Base-by-base conservation (phyloP, 2,113 vertebrate species). In the Apteryx mantelli region DNA sequence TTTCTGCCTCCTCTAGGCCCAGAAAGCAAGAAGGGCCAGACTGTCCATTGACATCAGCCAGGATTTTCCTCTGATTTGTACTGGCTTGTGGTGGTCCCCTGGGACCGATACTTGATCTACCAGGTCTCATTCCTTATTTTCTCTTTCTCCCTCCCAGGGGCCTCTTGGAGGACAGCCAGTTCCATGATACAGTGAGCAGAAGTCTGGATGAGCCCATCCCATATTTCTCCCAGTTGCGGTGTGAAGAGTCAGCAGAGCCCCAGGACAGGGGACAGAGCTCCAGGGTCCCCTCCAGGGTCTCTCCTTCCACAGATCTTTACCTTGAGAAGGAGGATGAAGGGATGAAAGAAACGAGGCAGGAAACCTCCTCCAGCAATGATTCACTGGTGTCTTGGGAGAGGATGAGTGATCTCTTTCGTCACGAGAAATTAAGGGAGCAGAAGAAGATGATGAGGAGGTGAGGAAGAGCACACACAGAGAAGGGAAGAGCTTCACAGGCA, bases 111-210 rank as follows among this genome's bases (percentile, higher is more conserved):
- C 7, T 19, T 2, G 4, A 74, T 86, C 82, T 96, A 6, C 64
- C 74, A 60, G 36, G 32, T 55, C 7, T 95, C 40, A 68, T 50
- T 28, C 30, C 34, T 94, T 88, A 36, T 64, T 74, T 91, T 91
- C 32, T 56, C 36, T 56, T 9, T 76, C 15, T 17, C 81, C 74
- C 38, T 95, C 19, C 36, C 88, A 99, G 99, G 63, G 97, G 96
- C 63, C 95, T 99, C 44, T 94, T 99, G 76, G 98, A 99, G 58
- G 98, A 99, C 22, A 86, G 96, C 52, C 94, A 96, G 82, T 99
- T 99, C 85, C 98, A 98, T 1, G 92, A 98, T 13, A 85, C 95
- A 40, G 90, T 99, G 82, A 44, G 69, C 40, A 96, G 95, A 71
- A 93, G 83, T 30, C 86, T 97, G 53, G 93, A 94, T 21, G 98